Evolutionary conservation across 2,113 vertebrate species (phyloP).

Genomic region (Tinamus guttatus): DNA sequence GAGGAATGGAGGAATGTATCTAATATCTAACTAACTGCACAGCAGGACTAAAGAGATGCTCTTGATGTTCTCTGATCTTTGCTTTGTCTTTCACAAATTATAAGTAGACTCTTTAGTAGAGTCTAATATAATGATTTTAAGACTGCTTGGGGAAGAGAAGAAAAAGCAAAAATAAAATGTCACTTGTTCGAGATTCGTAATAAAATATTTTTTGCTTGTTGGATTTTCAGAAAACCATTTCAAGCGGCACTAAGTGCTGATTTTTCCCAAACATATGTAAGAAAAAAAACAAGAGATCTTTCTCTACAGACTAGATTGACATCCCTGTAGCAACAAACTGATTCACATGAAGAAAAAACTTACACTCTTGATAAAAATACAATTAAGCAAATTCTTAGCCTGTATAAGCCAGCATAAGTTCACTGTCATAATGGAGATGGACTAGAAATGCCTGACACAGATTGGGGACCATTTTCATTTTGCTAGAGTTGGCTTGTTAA

Average conservation of each 20-base stretch:
- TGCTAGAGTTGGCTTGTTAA: not conserved
- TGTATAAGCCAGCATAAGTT: not conserved
- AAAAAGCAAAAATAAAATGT: not conserved
- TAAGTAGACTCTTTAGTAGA: not conserved
- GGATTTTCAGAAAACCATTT: not conserved
- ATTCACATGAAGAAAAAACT: not conserved
- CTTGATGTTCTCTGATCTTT: not conserved
- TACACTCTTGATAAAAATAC: not conserved
- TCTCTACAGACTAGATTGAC: not conserved
- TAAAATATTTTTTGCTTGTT: not conserved
- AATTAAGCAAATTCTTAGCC: not conserved
- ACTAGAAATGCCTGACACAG: not conserved
- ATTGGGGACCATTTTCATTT: not conserved
- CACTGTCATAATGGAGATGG: not conserved
- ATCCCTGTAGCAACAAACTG: not conserved
- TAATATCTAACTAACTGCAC: not conserved
- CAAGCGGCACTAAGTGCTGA: not conserved
- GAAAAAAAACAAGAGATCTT: not conserved
- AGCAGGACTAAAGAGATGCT: not conserved
- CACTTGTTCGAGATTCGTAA: not conserved
- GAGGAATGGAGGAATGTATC: not conserved
- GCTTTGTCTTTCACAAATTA: not conserved
- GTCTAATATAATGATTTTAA: not conserved
- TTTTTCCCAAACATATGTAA: not conserved
- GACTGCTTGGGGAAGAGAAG: fast-evolving